Evolutionary conservation across 2,888 invertebrate species (phyloP).

Genomic region (Myopa testacea): DNA sequence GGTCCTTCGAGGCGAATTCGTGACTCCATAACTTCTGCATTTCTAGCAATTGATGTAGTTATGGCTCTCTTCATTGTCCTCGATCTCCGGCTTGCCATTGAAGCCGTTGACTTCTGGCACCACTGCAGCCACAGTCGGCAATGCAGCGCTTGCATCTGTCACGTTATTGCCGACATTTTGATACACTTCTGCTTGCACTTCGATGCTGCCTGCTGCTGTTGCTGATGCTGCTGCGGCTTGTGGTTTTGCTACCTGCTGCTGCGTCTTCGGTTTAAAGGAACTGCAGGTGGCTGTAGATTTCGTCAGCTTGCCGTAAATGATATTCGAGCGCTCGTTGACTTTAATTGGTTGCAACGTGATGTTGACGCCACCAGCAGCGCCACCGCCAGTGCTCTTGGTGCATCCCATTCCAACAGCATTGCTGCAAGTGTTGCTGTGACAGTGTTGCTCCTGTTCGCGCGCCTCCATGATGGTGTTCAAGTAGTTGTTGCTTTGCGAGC

Average conservation of each 20-base stretch:
- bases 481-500: conserved; percentile 61
- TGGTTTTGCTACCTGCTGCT: conserved; percentile 57
- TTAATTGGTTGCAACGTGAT: conserved; percentile 66
- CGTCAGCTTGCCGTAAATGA: conserved; percentile 65
- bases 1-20: not conserved
- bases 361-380: conserved; percentile 46
- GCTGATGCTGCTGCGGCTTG: conserved; percentile 48
- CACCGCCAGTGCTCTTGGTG: conserved; percentile 52
- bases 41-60: conserved; percentile 62
- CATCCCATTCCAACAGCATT: conserved; percentile 37
- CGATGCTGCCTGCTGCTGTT: conserved; percentile 52
- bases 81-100: not conserved
- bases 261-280: conserved; percentile 62
- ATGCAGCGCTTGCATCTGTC: conserved; percentile 20
- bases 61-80: conserved; percentile 42
- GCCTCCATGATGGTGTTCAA: conserved; percentile 67
- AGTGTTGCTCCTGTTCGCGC: conserved; percentile 60
- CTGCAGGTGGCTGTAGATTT: conserved; percentile 62
- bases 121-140: conserved; percentile 6
- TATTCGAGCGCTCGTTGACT: conserved; percentile 64
- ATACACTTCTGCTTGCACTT: conserved; percentile 63
- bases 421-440: conserved; percentile 46
- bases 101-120: conserved; percentile 36
- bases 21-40: not conserved
- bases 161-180: conserved; percentile 56